Evolutionary conservation across 2,113 vertebrate genomes (phyloP).

Genomic region (Microcebus ravelobensis): DNA sequence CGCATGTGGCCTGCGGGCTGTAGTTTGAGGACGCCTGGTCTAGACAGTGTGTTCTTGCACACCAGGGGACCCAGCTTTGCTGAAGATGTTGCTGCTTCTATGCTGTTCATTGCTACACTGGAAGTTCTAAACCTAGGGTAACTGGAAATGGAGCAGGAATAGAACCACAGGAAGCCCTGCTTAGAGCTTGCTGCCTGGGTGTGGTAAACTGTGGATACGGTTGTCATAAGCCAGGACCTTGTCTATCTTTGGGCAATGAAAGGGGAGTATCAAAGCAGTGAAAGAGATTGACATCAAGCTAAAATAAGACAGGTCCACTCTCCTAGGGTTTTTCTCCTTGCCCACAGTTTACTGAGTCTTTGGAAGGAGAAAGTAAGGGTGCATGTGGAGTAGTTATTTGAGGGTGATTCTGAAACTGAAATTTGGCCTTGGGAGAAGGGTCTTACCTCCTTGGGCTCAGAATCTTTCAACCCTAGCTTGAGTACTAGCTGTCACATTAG

Average conservation of each 20-base stretch:
- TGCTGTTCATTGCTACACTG: neutral
- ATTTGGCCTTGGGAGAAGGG: slow-evolving; percentile 5
- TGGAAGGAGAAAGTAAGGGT: neutral
- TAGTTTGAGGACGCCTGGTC: neutral
- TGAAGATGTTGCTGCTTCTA: neutral
- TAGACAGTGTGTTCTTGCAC: neutral
- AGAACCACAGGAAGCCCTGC: neutral
- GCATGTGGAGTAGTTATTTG: neutral
- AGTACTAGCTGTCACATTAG: neutral
- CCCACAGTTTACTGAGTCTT: neutral
- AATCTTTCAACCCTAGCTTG: neutral
- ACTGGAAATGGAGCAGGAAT: neutral
- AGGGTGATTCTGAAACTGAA: slow-evolving; percentile 44
- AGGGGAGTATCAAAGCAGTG: neutral
- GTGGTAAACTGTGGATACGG: neutral
- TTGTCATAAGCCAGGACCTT: neutral
- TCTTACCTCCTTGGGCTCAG: neutral
- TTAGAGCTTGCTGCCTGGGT: neutral
- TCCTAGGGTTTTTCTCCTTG: slow-evolving; percentile 29
- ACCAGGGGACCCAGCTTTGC: neutral
- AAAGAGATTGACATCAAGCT: neutral
- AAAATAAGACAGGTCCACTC: neutral
- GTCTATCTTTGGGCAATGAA: neutral
- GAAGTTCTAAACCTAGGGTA: slow-evolving; percentile 8
- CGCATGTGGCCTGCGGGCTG: no score